Evolutionary conservation across 2,797 vertebrate species (phyloP).

Genomic region (Echiichthys vipera): DNA sequence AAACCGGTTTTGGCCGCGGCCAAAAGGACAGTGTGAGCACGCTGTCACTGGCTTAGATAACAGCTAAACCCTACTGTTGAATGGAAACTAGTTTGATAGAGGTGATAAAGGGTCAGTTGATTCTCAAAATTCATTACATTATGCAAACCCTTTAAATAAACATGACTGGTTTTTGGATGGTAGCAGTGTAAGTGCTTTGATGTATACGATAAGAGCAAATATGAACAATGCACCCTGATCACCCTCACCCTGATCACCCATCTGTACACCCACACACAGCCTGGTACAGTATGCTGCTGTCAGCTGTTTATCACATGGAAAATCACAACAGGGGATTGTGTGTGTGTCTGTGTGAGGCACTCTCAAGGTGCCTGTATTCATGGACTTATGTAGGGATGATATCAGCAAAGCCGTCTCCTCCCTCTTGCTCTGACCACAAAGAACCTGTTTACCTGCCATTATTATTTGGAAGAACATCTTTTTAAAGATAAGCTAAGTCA

Average conservation of each 20-base stretch:
- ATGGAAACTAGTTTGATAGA: not conserved
- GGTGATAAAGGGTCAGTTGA: not conserved
- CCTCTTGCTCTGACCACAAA: too few species aligned
- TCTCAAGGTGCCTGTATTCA: too few species aligned
- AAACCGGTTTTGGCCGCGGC: too few species aligned
- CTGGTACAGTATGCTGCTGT: too few species aligned
- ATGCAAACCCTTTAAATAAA: not conserved
- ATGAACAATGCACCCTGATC: slow-evolving; percentile 54
- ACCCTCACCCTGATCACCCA: slow-evolving; percentile 27
- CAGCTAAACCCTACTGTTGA: too few species aligned
- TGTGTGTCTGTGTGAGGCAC: too few species aligned
- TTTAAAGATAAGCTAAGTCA: not conserved
- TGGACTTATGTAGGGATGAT: not conserved
- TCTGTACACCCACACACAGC: slow-evolving; percentile 58
- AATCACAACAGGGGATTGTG: too few species aligned
- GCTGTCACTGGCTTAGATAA: too few species aligned
- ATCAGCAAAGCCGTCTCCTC: not conserved
- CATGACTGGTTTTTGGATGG: not conserved
- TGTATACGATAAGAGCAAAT: not conserved
- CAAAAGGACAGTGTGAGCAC: too few species aligned
- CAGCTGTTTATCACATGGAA: too few species aligned
- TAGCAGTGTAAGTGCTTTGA: not conserved
- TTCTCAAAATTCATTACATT: not conserved
- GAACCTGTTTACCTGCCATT: not conserved
- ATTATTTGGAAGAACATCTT: too few species aligned